phyloP scores from a whole-genome alignment of 2,888 invertebrate species.

The Stramonita haemastoma region DNA sequence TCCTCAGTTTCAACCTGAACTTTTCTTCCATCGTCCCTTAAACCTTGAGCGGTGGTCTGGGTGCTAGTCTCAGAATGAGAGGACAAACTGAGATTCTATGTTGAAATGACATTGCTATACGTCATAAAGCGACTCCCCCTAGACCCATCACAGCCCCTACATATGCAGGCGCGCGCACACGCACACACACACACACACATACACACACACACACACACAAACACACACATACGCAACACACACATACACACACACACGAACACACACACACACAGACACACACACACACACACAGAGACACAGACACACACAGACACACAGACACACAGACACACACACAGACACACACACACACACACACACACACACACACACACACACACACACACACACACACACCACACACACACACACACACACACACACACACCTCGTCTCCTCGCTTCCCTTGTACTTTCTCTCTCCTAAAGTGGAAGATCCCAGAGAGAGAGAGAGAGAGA shows the following conservation, averaged over 20 bases:
- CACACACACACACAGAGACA: neutral
- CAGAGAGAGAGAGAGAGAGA: neutral
- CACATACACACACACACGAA: neutral
- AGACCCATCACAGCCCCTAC: too few relatives aligned
- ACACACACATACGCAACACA: neutral
- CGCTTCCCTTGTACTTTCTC: too few relatives aligned
- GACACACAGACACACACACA: neutral
- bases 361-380: neutral
- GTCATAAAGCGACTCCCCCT: too few relatives aligned
- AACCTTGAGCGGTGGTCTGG: too few relatives aligned
- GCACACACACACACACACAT: too few relatives aligned
- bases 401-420: neutral
- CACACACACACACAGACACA: neutral
- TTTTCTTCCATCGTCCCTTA: too few relatives aligned
- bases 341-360: neutral
- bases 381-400: neutral
- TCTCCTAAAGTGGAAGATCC: neutral
- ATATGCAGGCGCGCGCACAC: too few relatives aligned
- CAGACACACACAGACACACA: neutral
- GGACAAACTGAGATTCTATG: too few relatives aligned
- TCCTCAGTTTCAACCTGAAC: too few relatives aligned
- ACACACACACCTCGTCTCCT: neutral
- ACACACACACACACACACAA: too few relatives aligned
- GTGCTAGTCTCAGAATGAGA: too few relatives aligned
- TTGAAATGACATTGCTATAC: too few relatives aligned